Conservation (phyloP, 2,113 vertebrate genomes). For the Xiphorhynchus elegans region DNA sequence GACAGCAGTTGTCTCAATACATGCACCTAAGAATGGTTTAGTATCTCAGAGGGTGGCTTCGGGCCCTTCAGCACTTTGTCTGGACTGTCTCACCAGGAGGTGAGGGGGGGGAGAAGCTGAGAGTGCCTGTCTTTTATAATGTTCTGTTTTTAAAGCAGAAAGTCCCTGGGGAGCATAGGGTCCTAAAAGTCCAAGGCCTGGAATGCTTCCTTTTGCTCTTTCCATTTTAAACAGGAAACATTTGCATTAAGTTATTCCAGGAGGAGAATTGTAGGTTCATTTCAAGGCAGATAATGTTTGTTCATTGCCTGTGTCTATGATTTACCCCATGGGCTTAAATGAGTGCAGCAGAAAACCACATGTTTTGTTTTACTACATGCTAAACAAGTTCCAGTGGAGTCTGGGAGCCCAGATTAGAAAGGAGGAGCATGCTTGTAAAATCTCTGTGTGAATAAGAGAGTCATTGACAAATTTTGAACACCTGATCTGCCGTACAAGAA, state of each 20-base stretch:
- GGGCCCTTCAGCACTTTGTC: constrained; percentile 73
- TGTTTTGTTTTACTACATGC: constrained; percentile 71
- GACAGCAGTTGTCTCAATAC: neutral
- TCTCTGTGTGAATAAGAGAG: constrained; percentile 43
- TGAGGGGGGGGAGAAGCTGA: neutral
- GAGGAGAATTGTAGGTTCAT: constrained; percentile 74
- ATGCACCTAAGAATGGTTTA: neutral
- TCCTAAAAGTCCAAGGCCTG: constrained; percentile 79
- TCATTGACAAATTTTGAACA: neutral
- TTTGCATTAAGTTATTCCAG: constrained; percentile 78
- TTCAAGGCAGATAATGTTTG: constrained; percentile 82
- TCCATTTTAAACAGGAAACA: constrained; percentile 84
- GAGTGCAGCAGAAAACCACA: constrained; percentile 74
- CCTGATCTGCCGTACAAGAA: constrained; percentile 51
- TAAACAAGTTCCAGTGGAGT: constrained; percentile 66
- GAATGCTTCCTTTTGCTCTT: constrained; percentile 79
- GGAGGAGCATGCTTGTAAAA: constrained; percentile 37
- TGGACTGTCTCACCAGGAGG: constrained; percentile 71
- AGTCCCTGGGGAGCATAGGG: constrained; percentile 69
- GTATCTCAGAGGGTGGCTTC: constrained; percentile 62
- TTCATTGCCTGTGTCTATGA: constrained; percentile 76
- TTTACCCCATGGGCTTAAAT: constrained; percentile 77
- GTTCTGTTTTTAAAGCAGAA: constrained; percentile 77
- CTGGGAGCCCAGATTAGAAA: constrained; percentile 53
- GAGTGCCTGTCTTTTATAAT: constrained; percentile 78